Evolutionary conservation across 2,888 invertebrate genomes (phyloP), one percentile per base, ranked within the genome.

Genomic region (Automeris io): DNA sequence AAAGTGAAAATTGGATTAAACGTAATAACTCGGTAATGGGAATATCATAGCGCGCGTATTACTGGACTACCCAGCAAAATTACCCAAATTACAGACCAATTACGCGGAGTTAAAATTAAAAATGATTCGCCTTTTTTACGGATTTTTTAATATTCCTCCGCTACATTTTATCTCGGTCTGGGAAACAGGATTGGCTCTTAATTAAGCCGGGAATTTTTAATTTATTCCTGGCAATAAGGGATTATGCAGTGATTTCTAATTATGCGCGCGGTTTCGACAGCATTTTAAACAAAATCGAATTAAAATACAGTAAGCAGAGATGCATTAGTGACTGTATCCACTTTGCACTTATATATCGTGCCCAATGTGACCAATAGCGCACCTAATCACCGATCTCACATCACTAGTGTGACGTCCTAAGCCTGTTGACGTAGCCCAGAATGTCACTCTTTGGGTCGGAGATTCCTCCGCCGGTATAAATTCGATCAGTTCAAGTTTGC

Each of bases 71-170:
- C 13, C 19, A n/a, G 5, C 13, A 21, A 21, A 24, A 34, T 34
- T 34, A 34, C 8, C 19, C 23, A 16, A 34, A 34, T 34, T 22
- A 23, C 22, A 2, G 16, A 23, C 34, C 34, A 34, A 34, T 34
- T 34, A 34, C 5, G 16, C 6, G 19, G 21, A 23, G 21, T 13
- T 34, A 34, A 16, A 34, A 22, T 34, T 34, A 34, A 34, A 34
- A 34, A 34, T 23, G 23, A 23, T 33, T 21, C 33, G 21, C 13
- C 12, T 2, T 13, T 16, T 13, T 1, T 29, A 7, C 7, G 22
- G 3, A 7, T 16, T 29, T 29, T 29, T 12, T 26, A 16, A 16
- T 29, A 16, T 9, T 29, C 26, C 16, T 3, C 13, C 16, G 26
- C 16, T 9, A 8, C 16, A 29, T 9, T 29, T 29, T 29, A 29